Evolutionary conservation across 2,888 invertebrate genomes (phyloP), one percentile per base, ranked within the genome.

Genomic region (Lycaena phlaeas): DNA sequence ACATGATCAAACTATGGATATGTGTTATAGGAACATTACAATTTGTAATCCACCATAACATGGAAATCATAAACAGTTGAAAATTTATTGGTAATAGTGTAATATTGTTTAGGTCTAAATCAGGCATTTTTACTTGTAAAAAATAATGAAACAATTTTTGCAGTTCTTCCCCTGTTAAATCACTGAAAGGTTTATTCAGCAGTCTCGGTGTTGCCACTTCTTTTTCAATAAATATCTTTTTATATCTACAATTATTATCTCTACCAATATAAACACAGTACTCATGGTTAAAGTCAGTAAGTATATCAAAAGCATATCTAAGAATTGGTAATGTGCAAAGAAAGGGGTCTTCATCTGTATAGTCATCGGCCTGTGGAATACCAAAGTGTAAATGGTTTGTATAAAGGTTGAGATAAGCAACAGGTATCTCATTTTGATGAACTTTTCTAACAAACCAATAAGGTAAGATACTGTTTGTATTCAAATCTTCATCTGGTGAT

Each of bases 301-400:
- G 50, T 9, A 85, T 59, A 51, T 85, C 84, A 62, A 77, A 89
- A 37, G 90, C 87, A 44, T 87, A 87, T 52, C 81, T 71, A 27
- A 93, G 54, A 46, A 94, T 87, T 9, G 88, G 86, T 46, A 91
- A 59, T 18, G 87, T 85, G 40, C 88, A 84, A 4, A 84, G 56
- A 52, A 88, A 88, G 4, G 90, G 86, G 46, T 91, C 87, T 3
- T 85, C 74, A 31, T 86, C 84, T 2, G 68, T 64, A 54, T 87
- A 88, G 63, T 92, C 89, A 66, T 94, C 94, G 4, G 92, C 87
- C 75, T 92, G 92, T 0, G 91, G 89, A 37, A 85, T 85, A 50
- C 88, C 89, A 45, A 92, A 87, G 56, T 90, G 89, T 31, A 88
- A 75, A 44, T 87, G 85, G 27, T 88, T 85, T n/a, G 87, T 86